Evolutionary conservation across 2,888 invertebrate genomes (phyloP), one percentile per base, ranked within the genome.

Genomic region (Cheilosia vulpina): DNA sequence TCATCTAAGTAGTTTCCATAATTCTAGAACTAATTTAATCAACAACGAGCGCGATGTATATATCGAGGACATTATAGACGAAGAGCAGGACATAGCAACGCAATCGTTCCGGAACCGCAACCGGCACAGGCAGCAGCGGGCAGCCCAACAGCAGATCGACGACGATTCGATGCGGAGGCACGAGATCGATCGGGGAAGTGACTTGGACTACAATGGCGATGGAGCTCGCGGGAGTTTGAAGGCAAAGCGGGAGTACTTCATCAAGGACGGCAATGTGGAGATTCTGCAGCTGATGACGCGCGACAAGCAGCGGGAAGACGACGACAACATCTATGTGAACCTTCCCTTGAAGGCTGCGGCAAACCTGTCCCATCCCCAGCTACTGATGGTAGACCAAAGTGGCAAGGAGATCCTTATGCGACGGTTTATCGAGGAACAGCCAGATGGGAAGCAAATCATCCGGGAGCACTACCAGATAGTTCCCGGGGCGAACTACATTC

Each of bases 401-500:
- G 97, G 97, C 0, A 97, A 97, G 93, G 96, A 97, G 89, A 95
- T 97, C 87, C 92, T 97, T 2, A 95, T 97, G 94, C 94, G 96
- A 88, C 93, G 97, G 69, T 97, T 97, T 90, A 97, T 97, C 87
- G 95, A 97, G 89, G 97, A 97, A 91, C 97, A 96, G 90, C 94
- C 94, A 2, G 94, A 94, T 90, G 94, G 94, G 88, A 94, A 94
- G 69, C 94, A 94, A 88, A 93, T 94, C 87, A 94, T 94, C 65
- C 91, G 94, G 78, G 94, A 93, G 57, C 93, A 92, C 72, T 92
- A 92, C 80, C 92, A 92, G 81, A 91, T 92, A 45, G 90, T 92
- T 5, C 92, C 92, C 11, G 91, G 91, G 0, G 89, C 91, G 2
- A 90, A 90, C 1, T 90, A 90, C 45, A 90, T 91, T 4, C 92